phyloP scores from a whole-genome alignment of 2,888 invertebrate genomes.

The Galeopsomyia nigrocyanea region DNA sequence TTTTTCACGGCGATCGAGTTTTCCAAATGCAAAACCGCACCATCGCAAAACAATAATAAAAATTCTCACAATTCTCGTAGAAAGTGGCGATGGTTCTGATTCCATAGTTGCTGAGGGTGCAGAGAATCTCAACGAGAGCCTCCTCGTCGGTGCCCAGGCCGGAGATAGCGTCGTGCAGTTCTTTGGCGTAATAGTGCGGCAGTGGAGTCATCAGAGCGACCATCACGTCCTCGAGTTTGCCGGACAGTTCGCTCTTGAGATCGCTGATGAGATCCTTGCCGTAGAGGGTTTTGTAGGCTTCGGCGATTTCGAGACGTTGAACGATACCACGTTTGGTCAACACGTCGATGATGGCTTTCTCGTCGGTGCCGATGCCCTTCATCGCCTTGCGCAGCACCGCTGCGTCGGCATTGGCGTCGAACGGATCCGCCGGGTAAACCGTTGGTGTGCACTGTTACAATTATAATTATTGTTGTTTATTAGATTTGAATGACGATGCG shows the following conservation, averaged over 20 bases:
- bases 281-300: conserved; percentile 91
- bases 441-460: conserved; percentile 86
- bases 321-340: conserved; percentile 89
- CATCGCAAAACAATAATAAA: no score
- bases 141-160: conserved; percentile 92
- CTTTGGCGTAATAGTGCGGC: conserved; percentile 92
- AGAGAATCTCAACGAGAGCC: conserved; percentile 92
- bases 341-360: conserved; percentile 91
- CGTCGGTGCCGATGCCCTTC: conserved; percentile 95
- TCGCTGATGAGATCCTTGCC: conserved; percentile 88
- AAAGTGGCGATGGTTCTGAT: conserved; percentile 87
- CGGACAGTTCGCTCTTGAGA: conserved; percentile 89
- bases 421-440: conserved; percentile 88
- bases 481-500: neutral
- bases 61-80: conserved; percentile 83
- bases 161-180: conserved; percentile 87
- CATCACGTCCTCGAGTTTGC: conserved; percentile 91
- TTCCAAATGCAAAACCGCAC: neutral
- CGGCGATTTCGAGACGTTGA: conserved; percentile 91
- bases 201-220: conserved; percentile 92
- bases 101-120: conserved; percentile 91
- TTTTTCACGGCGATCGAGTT: no score
- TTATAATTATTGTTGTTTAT: neutral
- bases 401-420: conserved; percentile 88
- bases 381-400: conserved; percentile 88